These are phyloP conservation scores for Oxyruncus cristatus DNA, from an alignment of 2,113 vertebrate species.

Conservation along the genomic window DNA sequence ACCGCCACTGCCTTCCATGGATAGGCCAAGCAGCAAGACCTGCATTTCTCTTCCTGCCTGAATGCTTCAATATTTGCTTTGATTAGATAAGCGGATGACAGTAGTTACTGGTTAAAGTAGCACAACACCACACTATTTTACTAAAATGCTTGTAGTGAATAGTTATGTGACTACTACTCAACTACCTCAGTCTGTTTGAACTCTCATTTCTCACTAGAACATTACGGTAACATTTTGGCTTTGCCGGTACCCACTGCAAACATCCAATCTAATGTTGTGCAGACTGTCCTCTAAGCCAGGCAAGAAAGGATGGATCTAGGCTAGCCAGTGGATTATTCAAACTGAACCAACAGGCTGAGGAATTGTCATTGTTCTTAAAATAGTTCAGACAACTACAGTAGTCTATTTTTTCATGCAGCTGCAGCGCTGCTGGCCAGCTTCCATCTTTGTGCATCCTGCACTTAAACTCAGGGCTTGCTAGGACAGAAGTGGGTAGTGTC, in stretches of 20 bases:
- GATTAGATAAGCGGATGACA: background rate
- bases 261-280: background rate
- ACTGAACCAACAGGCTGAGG: background rate
- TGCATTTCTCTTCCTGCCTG: background rate
- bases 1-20: background rate
- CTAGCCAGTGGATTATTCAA: background rate
- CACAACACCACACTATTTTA: background rate
- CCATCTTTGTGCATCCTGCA: background rate
- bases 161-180: background rate
- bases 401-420: background rate
- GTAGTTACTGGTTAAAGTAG: background rate
- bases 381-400: background rate
- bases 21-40: background rate
- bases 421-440: background rate
- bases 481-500: background rate
- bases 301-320: background rate
- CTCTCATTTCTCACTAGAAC: background rate
- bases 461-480: background rate
- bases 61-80: background rate
- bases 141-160: background rate
- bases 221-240: background rate
- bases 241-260: background rate
- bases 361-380: background rate
- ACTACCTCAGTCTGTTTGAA: background rate
- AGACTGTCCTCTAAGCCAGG: background rate